Conservation (phyloP, 2,797 vertebrate genomes). For the Telmatherina bonti region DNA sequence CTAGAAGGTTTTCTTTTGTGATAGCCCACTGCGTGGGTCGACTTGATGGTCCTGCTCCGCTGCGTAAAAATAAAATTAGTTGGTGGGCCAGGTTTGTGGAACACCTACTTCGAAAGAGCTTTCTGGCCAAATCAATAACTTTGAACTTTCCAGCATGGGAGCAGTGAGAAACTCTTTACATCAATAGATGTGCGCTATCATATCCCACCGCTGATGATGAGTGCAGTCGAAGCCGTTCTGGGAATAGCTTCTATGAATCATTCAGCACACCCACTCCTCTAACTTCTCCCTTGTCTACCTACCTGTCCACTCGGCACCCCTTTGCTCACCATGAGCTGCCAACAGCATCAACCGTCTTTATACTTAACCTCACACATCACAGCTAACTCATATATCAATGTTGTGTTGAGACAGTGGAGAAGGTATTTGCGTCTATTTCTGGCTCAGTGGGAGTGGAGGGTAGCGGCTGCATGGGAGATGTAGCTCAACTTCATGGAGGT, state of each 20-base stretch:
- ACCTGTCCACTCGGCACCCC: slow-evolving; percentile 49
- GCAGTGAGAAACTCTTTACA: slow-evolving; percentile 62
- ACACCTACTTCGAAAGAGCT: slow-evolving; percentile 65
- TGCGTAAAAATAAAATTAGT: slow-evolving; percentile 63
- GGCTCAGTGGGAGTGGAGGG: slow-evolving; percentile 66
- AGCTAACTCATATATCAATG: slow-evolving; percentile 79
- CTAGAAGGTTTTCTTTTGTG: slow-evolving; percentile 36
- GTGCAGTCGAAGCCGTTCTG: slow-evolving; percentile 43
- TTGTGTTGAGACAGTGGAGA: slow-evolving; percentile 62
- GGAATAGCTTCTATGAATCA: slow-evolving; percentile 75
- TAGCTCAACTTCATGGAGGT: slow-evolving; percentile 48
- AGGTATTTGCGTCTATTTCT: slow-evolving; percentile 66
- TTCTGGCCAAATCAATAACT: slow-evolving; percentile 68
- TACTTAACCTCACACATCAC: slow-evolving; percentile 79
- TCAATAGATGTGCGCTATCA: slow-evolving; percentile 54
- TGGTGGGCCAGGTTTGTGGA: slow-evolving; percentile 59
- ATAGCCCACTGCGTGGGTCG: slow-evolving; percentile 34
- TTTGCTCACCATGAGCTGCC: slow-evolving; percentile 62
- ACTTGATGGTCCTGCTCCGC: slow-evolving; percentile 31
- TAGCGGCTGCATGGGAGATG: slow-evolving; percentile 24
- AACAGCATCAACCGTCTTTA: slow-evolving; percentile 71
- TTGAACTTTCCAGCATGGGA: slow-evolving; percentile 69
- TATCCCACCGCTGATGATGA: slow-evolving; percentile 56
- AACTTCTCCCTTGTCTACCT: slow-evolving; percentile 70
- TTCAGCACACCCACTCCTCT: slow-evolving; percentile 72